Conservation (phyloP, 2,888 invertebrate species). For the Lithophane leautieri region DNA sequence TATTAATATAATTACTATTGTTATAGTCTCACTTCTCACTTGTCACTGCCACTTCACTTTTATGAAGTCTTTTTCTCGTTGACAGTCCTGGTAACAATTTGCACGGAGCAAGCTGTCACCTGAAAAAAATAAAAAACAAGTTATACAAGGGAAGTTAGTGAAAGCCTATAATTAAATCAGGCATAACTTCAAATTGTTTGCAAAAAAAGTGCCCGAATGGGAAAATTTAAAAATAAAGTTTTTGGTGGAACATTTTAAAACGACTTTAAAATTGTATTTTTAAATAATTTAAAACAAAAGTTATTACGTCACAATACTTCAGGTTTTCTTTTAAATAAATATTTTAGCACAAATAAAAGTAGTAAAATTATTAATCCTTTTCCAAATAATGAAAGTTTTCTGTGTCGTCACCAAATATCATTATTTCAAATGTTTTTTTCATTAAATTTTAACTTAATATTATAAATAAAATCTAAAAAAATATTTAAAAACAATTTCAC, state of each 20-base stretch:
- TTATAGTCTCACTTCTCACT: conserved; percentile 74
- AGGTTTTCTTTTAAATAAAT: neutral
- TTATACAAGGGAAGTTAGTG: conserved; percentile 34
- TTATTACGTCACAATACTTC: neutral
- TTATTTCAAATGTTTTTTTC: neutral
- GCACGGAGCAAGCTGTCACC: conserved; percentile 86
- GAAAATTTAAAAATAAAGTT: neutral
- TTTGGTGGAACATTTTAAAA: neutral
- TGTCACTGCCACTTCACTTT: conserved; percentile 78
- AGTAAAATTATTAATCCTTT: neutral
- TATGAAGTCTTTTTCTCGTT: conserved; percentile 54
- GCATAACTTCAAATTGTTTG: neutral
- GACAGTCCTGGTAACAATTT: conserved; percentile 79
- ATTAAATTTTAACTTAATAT: neutral
- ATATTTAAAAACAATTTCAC: neutral
- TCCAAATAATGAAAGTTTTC: neutral
- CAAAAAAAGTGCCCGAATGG: too few species aligned
- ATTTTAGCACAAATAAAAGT: neutral
- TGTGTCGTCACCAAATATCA: neutral
- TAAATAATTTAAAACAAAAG: neutral
- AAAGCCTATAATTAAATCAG: conserved; percentile 29
- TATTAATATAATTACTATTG: conserved; percentile 44
- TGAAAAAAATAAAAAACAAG: conserved; percentile 74
- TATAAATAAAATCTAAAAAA: neutral
- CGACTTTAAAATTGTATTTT: neutral